phyloP scores from a whole-genome alignment of 2,888 invertebrate genomes.

The Coleophora flavipennella region DNA sequence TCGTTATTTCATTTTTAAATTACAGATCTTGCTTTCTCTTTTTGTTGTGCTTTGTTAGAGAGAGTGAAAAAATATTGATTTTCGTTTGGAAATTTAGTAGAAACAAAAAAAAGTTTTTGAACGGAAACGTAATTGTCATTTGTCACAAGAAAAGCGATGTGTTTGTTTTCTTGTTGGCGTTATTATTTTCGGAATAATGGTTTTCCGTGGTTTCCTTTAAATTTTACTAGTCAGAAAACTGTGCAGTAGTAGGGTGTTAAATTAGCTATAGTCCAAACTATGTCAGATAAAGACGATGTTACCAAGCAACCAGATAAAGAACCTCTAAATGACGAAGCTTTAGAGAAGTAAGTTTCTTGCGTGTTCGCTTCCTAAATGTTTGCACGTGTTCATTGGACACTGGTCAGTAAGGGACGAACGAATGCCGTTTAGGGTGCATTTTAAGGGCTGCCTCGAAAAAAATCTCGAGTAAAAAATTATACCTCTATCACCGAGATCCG shows the following conservation, averaged over 20 bases:
- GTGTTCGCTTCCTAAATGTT: background rate
- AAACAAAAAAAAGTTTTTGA: background rate
- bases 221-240: slow-evolving; percentile 11
- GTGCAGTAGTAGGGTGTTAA: slow-evolving; percentile 12
- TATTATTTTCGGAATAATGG: slow-evolving; percentile 20
- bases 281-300: slow-evolving; percentile 64
- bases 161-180: slow-evolving; percentile 35
- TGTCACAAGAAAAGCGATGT: slow-evolving; percentile 28
- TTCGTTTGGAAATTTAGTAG: no score
- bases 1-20: background rate
- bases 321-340: slow-evolving; percentile 60
- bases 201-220: slow-evolving; percentile 22
- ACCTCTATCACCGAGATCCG: no score
- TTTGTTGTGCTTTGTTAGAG: background rate
- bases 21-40: background rate
- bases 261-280: slow-evolving; percentile 42
- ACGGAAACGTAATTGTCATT: slow-evolving; percentile 8
- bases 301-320: slow-evolving; percentile 54
- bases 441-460: no score
- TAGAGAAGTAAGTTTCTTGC: slow-evolving; percentile 50
- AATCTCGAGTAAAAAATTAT: no score
- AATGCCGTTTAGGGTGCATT: no score
- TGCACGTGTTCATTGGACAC: no score
- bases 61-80: background rate
- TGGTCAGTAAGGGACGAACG: no score